These are phyloP conservation scores for Bombus balteatus DNA, from an alignment of 1,140 invertebrate species.

Conservation along the genomic window DNA sequence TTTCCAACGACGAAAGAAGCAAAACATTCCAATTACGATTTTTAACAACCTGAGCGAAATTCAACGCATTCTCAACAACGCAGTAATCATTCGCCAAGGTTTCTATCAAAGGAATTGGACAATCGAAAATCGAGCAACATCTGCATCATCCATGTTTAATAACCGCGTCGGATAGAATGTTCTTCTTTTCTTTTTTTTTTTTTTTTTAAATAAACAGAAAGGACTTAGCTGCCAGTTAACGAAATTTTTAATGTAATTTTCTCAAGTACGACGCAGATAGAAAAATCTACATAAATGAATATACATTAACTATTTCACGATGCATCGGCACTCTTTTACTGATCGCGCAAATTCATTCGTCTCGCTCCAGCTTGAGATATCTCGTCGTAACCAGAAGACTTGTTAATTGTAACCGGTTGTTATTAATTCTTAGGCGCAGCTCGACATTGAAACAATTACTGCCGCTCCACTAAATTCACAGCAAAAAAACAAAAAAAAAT, in stretches of 20 bases:
- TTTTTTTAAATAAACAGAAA: not conserved
- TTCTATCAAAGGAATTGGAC: not conserved
- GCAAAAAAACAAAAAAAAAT: not conserved
- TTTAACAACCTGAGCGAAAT: not conserved
- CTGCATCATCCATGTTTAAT: not conserved
- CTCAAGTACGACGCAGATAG: not conserved
- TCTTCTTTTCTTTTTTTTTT: no score
- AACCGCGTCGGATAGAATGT: not conserved
- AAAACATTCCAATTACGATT: no score
- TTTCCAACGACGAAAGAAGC: not conserved
- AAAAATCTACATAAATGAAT: constrained; percentile 12
- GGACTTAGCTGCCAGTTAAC: not conserved
- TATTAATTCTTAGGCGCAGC: constrained; percentile 9
- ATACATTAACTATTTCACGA: no score
- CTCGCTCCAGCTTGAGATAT: not conserved
- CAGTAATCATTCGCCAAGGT: no score
- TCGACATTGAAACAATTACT: not conserved
- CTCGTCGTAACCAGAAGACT: constrained; percentile 8
- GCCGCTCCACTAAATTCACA: not conserved
- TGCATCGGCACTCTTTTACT: not conserved
- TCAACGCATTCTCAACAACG: not conserved
- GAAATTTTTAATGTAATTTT: constrained; percentile 10
- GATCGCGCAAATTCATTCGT: constrained; percentile 33
- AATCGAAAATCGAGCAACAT: not conserved
- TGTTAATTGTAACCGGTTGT: constrained; percentile 8